Evolutionary conservation across 2,888 invertebrate species (phyloP).

Genomic region (Nemurella pictetii): DNA sequence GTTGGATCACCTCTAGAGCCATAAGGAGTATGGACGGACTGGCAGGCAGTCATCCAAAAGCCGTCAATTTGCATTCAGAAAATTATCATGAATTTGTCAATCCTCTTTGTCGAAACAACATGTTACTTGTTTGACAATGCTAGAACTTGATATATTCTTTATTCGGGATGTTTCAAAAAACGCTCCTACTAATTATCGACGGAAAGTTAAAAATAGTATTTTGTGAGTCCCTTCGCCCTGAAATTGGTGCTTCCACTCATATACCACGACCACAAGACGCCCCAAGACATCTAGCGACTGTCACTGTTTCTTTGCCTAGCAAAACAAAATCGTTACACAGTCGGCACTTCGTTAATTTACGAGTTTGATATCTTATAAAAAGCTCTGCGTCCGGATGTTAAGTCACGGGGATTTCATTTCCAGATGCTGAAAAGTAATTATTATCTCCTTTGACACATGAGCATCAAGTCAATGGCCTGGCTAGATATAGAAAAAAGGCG

Average conservation of each 20-base stretch:
- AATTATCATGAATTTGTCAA: neutral
- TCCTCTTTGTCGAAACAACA: neutral
- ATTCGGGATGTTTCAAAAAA: neutral
- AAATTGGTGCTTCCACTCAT: neutral
- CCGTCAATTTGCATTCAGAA: neutral
- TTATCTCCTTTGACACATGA: constrained; percentile 25
- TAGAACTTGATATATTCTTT: neutral
- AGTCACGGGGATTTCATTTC: constrained; percentile 27
- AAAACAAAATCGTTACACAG: constrained; percentile 3
- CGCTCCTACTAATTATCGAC: neutral
- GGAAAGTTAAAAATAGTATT: neutral
- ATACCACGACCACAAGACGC: too few relatives aligned
- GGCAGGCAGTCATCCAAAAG: neutral
- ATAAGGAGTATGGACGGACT: neutral
- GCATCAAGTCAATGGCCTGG: neutral
- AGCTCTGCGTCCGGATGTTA: neutral
- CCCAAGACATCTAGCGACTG: neutral
- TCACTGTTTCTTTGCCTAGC: neutral
- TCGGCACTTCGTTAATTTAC: neutral
- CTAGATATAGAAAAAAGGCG: neutral
- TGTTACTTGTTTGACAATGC: neutral
- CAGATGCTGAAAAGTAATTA: constrained; percentile 24
- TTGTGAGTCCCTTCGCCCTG: too few relatives aligned
- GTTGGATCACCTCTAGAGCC: neutral
- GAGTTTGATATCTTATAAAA: constrained; percentile 19